Percentiles rank a stretch among this genome's conserved stretches.
Conservation (phyloP, 2,797 vertebrate species). For the Antennarius maculatus region DNA sequence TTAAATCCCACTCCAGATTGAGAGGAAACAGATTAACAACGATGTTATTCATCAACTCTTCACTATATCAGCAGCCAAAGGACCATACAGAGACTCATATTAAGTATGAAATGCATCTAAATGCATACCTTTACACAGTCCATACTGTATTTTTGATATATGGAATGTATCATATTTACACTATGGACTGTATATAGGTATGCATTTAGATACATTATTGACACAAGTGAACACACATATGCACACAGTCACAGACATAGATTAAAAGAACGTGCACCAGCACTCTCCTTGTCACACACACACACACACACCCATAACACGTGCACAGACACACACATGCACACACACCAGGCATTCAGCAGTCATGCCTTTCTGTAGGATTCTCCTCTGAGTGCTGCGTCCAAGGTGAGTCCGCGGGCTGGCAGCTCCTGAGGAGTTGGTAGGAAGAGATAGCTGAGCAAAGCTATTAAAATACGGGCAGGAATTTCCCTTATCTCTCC, state of each 20-base stretch:
- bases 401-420: slow-evolving; percentile 85
- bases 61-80: slow-evolving; percentile 1
- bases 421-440: slow-evolving; percentile 85
- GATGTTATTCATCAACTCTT: too few species aligned
- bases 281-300: slow-evolving; percentile 21
- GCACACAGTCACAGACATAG: slow-evolving; percentile 1
- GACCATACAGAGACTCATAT: background rate
- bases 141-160: too few species aligned
- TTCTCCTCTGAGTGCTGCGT: slow-evolving; percentile 83
- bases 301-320: slow-evolving; percentile 17
- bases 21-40: too few species aligned
- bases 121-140: too few species aligned
- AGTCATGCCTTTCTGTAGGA: slow-evolving; percentile 79
- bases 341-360: slow-evolving; percentile 45
- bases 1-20: background rate
- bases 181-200: background rate
- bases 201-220: slow-evolving; percentile 25
- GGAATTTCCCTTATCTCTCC: slow-evolving; percentile 82
- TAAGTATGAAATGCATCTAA: too few species aligned
- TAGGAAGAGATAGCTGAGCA: slow-evolving; percentile 84
- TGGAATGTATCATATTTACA: too few species aligned
- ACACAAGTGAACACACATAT: slow-evolving; percentile 2
- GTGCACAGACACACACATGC: slow-evolving; percentile 21
- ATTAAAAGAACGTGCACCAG: slow-evolving; percentile 27
- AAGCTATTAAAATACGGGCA: slow-evolving; percentile 91